Evolutionary conservation across 2,888 invertebrate genomes (phyloP).

Genomic region (Thereva nobilitata): DNA sequence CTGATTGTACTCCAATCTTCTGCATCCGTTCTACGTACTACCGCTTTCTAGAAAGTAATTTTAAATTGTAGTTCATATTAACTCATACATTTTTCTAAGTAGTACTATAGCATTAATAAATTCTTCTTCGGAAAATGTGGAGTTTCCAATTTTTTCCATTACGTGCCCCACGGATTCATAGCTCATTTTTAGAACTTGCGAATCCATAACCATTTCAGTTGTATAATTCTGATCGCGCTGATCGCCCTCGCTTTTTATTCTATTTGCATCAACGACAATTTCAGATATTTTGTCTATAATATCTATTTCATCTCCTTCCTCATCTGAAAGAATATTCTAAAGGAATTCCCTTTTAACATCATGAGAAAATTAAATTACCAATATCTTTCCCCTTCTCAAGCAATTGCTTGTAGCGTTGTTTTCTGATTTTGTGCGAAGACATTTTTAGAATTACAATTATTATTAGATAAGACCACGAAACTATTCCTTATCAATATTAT

Average conservation of each 20-base stretch:
- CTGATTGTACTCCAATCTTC: conserved; percentile 50
- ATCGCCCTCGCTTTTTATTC: conserved; percentile 48
- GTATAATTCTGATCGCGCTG: conserved; percentile 52
- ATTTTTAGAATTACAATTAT: not conserved
- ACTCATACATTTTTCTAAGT: too few relatives aligned
- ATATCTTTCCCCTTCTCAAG: conserved; percentile 10
- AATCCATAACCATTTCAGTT: conserved; percentile 55
- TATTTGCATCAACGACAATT: conserved; percentile 49
- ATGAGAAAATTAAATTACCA: not conserved
- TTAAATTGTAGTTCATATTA: conserved; percentile 34
- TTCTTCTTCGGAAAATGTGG: conserved; percentile 51
- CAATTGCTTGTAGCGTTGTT: conserved; percentile 15
- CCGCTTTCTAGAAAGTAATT: conserved; percentile 40
- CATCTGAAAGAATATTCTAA: conserved; percentile 42
- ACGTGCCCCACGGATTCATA: conserved; percentile 52
- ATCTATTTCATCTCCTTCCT: conserved; percentile 49
- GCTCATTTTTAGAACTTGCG: conserved; percentile 54
- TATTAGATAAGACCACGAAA: too few relatives aligned
- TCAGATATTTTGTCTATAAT: conserved; percentile 49
- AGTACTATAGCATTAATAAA: conserved; percentile 51
- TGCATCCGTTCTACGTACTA: conserved; percentile 45
- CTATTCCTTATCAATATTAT: too few relatives aligned
- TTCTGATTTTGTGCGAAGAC: not conserved
- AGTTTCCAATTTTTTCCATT: conserved; percentile 47
- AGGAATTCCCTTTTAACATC: conserved; percentile 40